phyloP scores from a whole-genome alignment of 2,888 invertebrate genomes.

The Hypolimnas misippus region DNA sequence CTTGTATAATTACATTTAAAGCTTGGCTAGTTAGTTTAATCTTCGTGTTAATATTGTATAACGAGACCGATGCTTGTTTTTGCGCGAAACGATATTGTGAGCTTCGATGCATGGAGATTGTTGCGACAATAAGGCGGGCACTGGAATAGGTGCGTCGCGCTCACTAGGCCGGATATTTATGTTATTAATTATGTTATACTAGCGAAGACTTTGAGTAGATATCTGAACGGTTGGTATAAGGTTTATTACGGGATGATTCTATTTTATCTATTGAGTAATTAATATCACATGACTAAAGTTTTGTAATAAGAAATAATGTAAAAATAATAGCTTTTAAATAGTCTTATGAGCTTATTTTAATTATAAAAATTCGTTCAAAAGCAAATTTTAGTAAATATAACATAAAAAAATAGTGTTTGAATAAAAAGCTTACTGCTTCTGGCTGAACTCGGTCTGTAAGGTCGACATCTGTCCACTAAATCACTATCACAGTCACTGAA shows the following conservation, averaged over 20 bases:
- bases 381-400: too few relatives aligned
- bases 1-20: constrained; percentile 73
- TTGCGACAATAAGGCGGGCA: constrained; percentile 33
- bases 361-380: background rate
- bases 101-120: constrained; percentile 47
- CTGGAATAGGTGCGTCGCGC: constrained; percentile 47
- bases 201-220: constrained; percentile 31
- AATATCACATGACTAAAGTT: too few relatives aligned
- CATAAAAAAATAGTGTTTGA: background rate
- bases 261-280: too few relatives aligned
- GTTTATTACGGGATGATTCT: background rate
- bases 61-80: constrained; percentile 60
- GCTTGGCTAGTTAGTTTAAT: constrained; percentile 65
- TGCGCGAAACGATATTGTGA: constrained; percentile 67
- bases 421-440: constrained; percentile 74
- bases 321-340: background rate
- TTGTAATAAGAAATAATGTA: too few relatives aligned
- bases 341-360: background rate
- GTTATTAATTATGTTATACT: constrained; percentile 56
- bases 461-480: constrained; percentile 66
- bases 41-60: constrained; percentile 71
- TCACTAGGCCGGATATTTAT: constrained; percentile 61
- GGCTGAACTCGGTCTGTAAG: constrained; percentile 67
- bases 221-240: constrained; percentile 16
- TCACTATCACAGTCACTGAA: constrained; percentile 81